These are phyloP conservation scores for Tyrophagus putrescentiae DNA, from an alignment of 1,140 invertebrate species.

Conservation along the genomic window DNA sequence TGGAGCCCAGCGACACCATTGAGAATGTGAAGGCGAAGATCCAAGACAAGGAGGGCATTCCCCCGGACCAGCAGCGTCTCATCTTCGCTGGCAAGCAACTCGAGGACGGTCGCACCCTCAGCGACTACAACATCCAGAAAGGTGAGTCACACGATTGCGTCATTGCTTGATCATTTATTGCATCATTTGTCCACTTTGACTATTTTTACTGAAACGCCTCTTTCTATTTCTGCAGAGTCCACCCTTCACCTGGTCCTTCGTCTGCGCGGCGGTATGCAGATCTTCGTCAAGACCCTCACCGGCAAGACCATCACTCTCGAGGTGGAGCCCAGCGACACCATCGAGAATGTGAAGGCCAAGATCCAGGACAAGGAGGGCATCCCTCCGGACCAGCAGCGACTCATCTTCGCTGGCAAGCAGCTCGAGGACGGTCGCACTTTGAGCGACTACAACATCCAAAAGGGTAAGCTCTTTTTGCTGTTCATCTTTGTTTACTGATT, in stretches of 20 bases:
- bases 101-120: conserved; percentile 40
- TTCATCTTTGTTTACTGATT: too few species aligned
- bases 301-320: conserved; percentile 42
- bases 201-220: too few species aligned
- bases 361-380: conserved; percentile 55
- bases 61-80: conserved; percentile 39
- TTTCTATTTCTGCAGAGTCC: too few species aligned
- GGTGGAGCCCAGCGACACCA: conserved; percentile 54
- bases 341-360: conserved; percentile 87
- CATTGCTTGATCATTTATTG: too few species aligned
- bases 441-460: conserved; percentile 53
- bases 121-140: conserved; percentile 54
- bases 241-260: conserved; percentile 35
- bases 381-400: conserved; percentile 39
- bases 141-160: too few species aligned
- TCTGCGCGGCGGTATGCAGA: conserved; percentile 38
- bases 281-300: conserved; percentile 40
- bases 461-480: too few species aligned
- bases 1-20: conserved; percentile 60
- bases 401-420: conserved; percentile 43
- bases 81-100: conserved; percentile 41
- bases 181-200: too few species aligned
- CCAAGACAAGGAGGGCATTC: conserved; percentile 47
- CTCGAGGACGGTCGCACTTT: conserved; percentile 42
- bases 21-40: conserved; percentile 88